Evolutionary conservation across 1,140 invertebrate genomes (phyloP).

Genomic region (Phocides pigmalion): DNA sequence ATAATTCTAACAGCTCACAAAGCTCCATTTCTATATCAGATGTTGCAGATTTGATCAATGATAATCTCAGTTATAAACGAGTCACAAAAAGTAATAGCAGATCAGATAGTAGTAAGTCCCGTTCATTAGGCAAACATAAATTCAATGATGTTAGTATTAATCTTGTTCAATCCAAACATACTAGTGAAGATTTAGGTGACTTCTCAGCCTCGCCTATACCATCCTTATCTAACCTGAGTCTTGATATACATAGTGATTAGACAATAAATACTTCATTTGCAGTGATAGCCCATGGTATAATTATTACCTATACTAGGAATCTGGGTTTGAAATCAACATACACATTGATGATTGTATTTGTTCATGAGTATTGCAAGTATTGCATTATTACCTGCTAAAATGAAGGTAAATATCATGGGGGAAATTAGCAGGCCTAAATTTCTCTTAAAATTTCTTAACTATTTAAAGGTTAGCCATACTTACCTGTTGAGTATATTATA

Average conservation of each 20-base stretch:
- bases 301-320: too few species aligned
- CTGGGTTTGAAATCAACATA: too few species aligned
- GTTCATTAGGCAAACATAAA: slow-evolving; percentile 16
- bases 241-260: slow-evolving; percentile 76
- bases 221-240: slow-evolving; percentile 74
- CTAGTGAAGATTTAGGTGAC: slow-evolving; percentile 69
- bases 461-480: too few species aligned
- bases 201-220: slow-evolving; percentile 73
- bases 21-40: slow-evolving; percentile 75
- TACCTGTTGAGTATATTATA: too few species aligned
- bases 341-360: too few species aligned
- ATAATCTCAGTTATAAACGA: slow-evolving; percentile 52
- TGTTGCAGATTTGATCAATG: slow-evolving; percentile 75
- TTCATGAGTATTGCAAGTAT: too few species aligned
- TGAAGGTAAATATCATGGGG: too few species aligned
- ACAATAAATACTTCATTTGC: too few species aligned
- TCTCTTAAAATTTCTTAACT: too few species aligned
- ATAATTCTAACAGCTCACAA: slow-evolving; percentile 60
- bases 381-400: too few species aligned
- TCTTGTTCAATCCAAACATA: slow-evolving; percentile 27
- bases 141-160: slow-evolving; percentile 26
- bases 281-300: too few species aligned
- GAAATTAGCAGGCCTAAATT: too few species aligned
- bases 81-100: slow-evolving; percentile 40
- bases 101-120: slow-evolving; percentile 40